Evolutionary conservation across 2,888 invertebrate genomes (phyloP), one percentile per base, ranked within the genome.

Genomic region (Agriopis aurantiaria): DNA sequence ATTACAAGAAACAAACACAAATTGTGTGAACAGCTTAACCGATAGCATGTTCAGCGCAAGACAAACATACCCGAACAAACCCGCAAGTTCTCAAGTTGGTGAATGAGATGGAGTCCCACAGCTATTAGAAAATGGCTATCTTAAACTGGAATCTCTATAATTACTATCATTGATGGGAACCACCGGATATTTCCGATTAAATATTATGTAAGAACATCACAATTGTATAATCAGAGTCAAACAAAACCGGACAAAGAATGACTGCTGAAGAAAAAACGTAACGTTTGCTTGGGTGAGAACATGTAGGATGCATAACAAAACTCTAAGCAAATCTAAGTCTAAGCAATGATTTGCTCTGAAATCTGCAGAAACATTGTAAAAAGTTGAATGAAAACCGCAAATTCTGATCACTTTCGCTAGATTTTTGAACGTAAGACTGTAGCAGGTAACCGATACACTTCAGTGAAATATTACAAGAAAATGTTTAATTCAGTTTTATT

Each of bases 1-100:
- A 72, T 77, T 75, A 76, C 63, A 77, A 75, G 75, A 75, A 78
- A 76, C 83, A 78, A 79, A 83, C 66, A 76, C 58, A 74, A 75
- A 75, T 78, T 74, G 73, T 75, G 73, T 72, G 74, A 77, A 74
- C 68, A 74, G 60, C 62, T 73, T 71, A 57, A 59, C 58, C 52
- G 48, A 60, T 57, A 57, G 65, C 40, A 45, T 57, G 56, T 65
- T 61, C 51, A 60, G 49, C 55, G 51, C 12, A 60, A 68, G 17
- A 68, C 69, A 69, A 68, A 63, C 65, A 70, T 14, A 45, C 65
- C 53, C 23, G n/a, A 71, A 67, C 67, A 52, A 55, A 70, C 43
- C 41, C 40, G 52, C 46, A 41, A 56, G 40, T 45, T 51, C 23
- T 51, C 40, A 60, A 48, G 8, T n/a, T 45, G 43, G 6, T 10